These are phyloP conservation scores for Maconellicoccus hirsutus DNA, from an alignment of 1,140 invertebrate genomes.

Conservation along the genomic window DNA sequence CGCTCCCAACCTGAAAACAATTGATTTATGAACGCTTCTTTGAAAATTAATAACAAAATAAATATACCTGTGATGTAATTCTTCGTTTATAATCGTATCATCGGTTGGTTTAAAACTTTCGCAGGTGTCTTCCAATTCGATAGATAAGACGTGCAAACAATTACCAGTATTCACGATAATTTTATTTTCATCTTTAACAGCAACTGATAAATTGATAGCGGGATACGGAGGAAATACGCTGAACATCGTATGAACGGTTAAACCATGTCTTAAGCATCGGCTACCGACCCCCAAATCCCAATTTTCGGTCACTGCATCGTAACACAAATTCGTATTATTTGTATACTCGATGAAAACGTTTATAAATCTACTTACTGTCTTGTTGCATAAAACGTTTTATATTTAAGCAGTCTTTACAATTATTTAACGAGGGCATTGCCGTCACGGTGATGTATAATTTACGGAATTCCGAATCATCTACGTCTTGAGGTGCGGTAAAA, in stretches of 20 bases:
- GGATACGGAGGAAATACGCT: constrained; percentile 55
- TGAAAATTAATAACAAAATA: neutral
- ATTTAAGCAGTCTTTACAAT: constrained; percentile 46
- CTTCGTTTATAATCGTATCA: constrained; percentile 24
- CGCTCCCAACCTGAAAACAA: neutral
- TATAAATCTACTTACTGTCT: constrained; percentile 37
- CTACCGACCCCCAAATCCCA: constrained; percentile 45
- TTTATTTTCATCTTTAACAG: constrained; percentile 48
- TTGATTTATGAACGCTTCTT: neutral
- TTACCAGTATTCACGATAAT: constrained; percentile 60
- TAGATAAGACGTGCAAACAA: constrained; percentile 50
- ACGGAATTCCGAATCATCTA: constrained; percentile 27
- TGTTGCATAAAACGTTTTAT: constrained; percentile 47
- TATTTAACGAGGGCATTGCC: constrained; percentile 45
- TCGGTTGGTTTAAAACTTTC: neutral
- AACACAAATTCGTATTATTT: constrained; percentile 25
- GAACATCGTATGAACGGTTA: constrained; percentile 55
- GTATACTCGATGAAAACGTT: constrained; percentile 13
- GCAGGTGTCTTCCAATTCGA: constrained; percentile 37
- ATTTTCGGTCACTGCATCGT: constrained; percentile 41
- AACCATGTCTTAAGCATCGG: constrained; percentile 51
- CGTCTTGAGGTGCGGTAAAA: constrained; percentile 26
- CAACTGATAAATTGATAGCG: constrained; percentile 45
- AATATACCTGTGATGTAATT: constrained; percentile 26
- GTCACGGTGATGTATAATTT: constrained; percentile 45